Conservation (phyloP, 1,140 invertebrate genomes). For the Drosophila teissieri region DNA sequence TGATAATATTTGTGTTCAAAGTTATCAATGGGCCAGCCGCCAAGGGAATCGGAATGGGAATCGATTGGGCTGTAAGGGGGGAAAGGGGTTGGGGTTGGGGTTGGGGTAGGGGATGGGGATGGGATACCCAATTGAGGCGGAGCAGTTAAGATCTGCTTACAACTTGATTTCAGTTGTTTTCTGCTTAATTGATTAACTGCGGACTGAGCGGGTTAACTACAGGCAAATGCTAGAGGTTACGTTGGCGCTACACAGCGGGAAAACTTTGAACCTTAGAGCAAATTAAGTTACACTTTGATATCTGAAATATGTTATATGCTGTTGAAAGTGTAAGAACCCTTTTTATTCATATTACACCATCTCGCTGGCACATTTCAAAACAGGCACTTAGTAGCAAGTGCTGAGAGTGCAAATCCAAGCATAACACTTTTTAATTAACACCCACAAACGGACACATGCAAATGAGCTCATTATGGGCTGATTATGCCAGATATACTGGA, state of each 20-base stretch:
- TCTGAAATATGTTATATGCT: too few species aligned
- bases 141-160: constrained; percentile 31
- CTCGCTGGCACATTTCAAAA: background rate
- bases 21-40: constrained; percentile 76
- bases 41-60: constrained; percentile 34
- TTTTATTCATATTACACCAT: too few species aligned
- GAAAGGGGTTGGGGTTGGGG: too few species aligned
- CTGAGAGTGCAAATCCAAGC: constrained; percentile 25
- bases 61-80: constrained; percentile 22
- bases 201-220: constrained; percentile 5
- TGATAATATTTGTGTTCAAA: constrained; percentile 82
- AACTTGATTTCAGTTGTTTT: constrained; percentile 44
- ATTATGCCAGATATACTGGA: constrained; percentile 66
- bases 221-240: constrained; percentile 15
- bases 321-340: too few species aligned
- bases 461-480: constrained; percentile 75
- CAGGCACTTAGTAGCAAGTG: background rate
- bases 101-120: too few species aligned
- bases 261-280: background rate
- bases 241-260: background rate
- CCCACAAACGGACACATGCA: constrained; percentile 51
- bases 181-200: constrained; percentile 42
- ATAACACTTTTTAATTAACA: constrained; percentile 55
- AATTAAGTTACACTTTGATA: too few species aligned
- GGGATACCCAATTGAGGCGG: background rate